phyloP scores from a whole-genome alignment of 2,888 invertebrate species.

The Thelaira solivaga region DNA sequence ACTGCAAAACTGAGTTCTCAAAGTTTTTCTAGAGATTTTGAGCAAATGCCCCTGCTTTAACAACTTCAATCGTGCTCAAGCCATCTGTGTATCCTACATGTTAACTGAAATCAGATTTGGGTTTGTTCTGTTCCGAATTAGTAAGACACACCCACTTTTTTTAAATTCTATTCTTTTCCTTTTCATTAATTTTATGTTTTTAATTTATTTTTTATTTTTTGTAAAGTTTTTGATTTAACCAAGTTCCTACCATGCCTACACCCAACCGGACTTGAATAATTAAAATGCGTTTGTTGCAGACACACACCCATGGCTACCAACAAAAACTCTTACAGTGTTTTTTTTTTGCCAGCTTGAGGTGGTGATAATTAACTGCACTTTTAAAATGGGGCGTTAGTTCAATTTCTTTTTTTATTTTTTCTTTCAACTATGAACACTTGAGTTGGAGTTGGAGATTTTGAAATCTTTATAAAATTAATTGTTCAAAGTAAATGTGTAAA shows the following conservation, averaged over 20 bases:
- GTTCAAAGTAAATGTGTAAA: conserved; percentile 42
- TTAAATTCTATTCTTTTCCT: no score
- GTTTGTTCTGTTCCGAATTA: no score
- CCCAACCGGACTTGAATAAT: conserved; percentile 50
- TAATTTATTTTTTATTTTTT: no score
- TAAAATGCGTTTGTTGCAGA: conserved; percentile 45
- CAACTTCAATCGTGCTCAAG: no score
- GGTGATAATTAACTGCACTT: conserved; percentile 49
- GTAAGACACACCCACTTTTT: no score
- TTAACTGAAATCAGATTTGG: no score
- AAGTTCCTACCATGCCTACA: conserved; percentile 14
- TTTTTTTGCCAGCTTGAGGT: conserved; percentile 38
- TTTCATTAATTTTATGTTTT: no score
- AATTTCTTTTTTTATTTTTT: neutral
- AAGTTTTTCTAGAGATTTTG: no score
- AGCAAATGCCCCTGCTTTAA: no score
- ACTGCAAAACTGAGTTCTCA: no score
- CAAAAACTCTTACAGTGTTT: conserved; percentile 20
- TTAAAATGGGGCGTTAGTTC: conserved; percentile 50
- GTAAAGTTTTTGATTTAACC: no score
- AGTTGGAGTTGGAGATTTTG: conserved; percentile 37
- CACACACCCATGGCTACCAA: neutral
- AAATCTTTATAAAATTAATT: conserved; percentile 42
- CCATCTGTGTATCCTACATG: no score
- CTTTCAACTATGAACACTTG: neutral